Conservation (phyloP, 2,113 vertebrate genomes). For the Pithys albifrons region DNA sequence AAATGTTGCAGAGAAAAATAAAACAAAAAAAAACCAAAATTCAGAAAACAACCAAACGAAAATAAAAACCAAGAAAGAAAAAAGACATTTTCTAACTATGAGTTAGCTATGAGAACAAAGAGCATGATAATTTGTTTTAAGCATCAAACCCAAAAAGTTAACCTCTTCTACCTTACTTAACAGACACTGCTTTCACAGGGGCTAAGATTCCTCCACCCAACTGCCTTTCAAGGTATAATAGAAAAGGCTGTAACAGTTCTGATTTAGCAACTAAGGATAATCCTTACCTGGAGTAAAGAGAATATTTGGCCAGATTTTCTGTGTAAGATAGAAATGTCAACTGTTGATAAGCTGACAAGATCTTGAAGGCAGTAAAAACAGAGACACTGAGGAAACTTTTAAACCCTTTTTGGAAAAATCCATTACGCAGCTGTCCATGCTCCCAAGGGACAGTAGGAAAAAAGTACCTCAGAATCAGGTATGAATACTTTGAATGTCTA, state of each 20-base stretch:
- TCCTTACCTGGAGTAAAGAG: background rate
- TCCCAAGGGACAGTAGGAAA: background rate
- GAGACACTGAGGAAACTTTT: background rate
- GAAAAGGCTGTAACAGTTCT: background rate
- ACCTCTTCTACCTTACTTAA: background rate
- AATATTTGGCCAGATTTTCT: background rate
- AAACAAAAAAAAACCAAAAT: background rate
- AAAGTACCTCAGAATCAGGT: background rate
- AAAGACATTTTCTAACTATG: background rate
- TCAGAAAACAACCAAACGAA: too few relatives aligned
- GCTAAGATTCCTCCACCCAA: background rate
- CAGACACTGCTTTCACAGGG: background rate
- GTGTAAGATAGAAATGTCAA: background rate
- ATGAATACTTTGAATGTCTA: background rate
- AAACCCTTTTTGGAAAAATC: background rate
- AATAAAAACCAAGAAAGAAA: background rate
- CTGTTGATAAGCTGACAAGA: background rate
- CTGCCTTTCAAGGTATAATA: background rate
- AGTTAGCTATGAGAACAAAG: background rate
- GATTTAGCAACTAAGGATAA: background rate
- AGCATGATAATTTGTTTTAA: background rate
- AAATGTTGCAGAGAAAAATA: background rate
- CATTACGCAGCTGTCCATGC: rapidly evolving
- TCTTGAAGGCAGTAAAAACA: background rate
- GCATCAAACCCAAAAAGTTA: background rate